Evolutionary conservation across 2,888 invertebrate genomes (phyloP), one percentile per base, ranked within the genome.

Genomic region (Athalia rosae): DNA sequence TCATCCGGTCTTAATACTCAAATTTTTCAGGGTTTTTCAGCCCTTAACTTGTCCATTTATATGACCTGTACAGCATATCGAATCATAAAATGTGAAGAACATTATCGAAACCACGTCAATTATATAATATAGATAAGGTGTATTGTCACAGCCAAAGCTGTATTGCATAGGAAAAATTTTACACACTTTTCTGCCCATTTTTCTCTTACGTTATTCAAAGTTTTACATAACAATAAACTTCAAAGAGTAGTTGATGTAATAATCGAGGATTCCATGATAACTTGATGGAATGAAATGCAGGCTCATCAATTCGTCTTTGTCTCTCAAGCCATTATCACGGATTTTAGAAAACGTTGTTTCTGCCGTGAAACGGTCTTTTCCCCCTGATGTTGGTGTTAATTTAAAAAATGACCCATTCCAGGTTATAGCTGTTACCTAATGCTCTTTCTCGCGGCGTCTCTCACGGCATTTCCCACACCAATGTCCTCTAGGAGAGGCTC

Each of bases 401-500:
- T 62, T 53, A 28, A 28, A 28, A 28, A 28, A 28, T 28, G 28
- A 28, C 28, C 28, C 28, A 2, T 28, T 28, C 28, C 28, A 53
- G n/a, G n/a, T 53, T 53, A 53, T 53, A 7, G 7, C n/a, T 71
- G n/a, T 45, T 63, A 9, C 28, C 13, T 5, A 13, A 8, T 59
- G 43, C 58, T 58, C 71, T 74, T 62, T 74, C 58, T 62, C 74
- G 28, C 50, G 61, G 28, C 41, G n/a, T 62, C 47, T 62, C 47
- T 61, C 61, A 43, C 61, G 8, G 6, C 28, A 9, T 8, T 4
- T 48, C 77, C 81, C 80, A 82, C 79, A 81, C 83, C 82, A 84
- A 80, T 84, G 82, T 85, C 82, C 84, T 85, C 82, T 86, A 82
- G 87, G 82, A 85, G 84, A 83, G 84, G 85, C 79, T 76, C 73